A percentile compares a stretch with the other conserved stretches of the same genome.
These are phyloP conservation scores for Saccostrea echinata DNA, from an alignment of 1,140 invertebrate species.

Conservation along the genomic window DNA sequence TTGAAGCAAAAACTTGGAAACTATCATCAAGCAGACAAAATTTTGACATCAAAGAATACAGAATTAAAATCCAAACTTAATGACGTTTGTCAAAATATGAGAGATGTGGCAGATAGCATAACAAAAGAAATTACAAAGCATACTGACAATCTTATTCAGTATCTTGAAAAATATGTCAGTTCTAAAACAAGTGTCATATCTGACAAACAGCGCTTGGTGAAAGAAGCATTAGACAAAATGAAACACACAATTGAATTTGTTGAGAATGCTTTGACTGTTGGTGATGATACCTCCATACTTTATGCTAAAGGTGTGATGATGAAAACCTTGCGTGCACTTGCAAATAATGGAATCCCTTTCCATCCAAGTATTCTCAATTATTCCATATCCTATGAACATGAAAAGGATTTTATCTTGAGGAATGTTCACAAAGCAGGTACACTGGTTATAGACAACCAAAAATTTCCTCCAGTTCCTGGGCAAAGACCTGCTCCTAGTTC, in stretches of 20 bases:
- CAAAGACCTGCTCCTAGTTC: slow-evolving; percentile 52
- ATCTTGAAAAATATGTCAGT: slow-evolving; percentile 59
- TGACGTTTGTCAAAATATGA: slow-evolving; percentile 55
- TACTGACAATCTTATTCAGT: slow-evolving; percentile 74
- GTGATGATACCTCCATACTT: slow-evolving; percentile 77
- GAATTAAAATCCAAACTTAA: slow-evolving; percentile 77
- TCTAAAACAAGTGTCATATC: slow-evolving; percentile 53
- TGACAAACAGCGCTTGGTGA: slow-evolving; percentile 54
- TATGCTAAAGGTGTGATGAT: slow-evolving; percentile 87
- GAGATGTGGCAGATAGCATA: slow-evolving; percentile 63
- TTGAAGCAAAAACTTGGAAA: slow-evolving; percentile 84
- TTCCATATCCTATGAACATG: slow-evolving; percentile 72
- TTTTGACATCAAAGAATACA: slow-evolving; percentile 89
- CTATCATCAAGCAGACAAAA: slow-evolving; percentile 58
- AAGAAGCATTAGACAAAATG: slow-evolving; percentile 56
- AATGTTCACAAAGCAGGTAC: slow-evolving; percentile 68
- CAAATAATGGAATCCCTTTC: slow-evolving; percentile 69
- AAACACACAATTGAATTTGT: slow-evolving; percentile 58
- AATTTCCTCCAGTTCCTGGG: slow-evolving; percentile 50
- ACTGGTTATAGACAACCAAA: slow-evolving; percentile 70
- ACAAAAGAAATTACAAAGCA: slow-evolving; percentile 88
- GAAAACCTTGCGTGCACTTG: slow-evolving; percentile 61
- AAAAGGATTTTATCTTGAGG: slow-evolving; percentile 64
- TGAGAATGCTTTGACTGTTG: slow-evolving; percentile 59
- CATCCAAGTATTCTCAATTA: slow-evolving; percentile 74